These are phyloP conservation scores for Coregonus ussuriensis DNA, from an alignment of 2,797 vertebrate species.

Conservation along the genomic window DNA sequence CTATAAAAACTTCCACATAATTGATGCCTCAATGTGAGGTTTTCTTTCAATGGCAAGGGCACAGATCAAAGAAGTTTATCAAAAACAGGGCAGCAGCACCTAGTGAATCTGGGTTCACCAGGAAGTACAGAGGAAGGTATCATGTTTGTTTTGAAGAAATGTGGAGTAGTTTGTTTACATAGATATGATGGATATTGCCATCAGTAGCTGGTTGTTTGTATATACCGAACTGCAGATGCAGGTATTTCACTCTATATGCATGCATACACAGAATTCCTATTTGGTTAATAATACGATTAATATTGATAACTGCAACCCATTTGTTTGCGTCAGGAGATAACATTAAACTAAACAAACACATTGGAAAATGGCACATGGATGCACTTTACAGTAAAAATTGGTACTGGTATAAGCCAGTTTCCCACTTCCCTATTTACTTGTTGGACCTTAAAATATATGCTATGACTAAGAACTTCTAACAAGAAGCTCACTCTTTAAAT, in stretches of 20 bases:
- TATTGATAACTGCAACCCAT: background rate
- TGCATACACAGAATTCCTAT: background rate
- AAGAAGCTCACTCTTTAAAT: constrained; percentile 37
- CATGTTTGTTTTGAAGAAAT: constrained; percentile 65
- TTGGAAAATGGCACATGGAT: background rate
- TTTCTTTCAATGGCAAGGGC: constrained; percentile 55
- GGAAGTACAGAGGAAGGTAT: constrained; percentile 45
- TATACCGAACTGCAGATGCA: constrained; percentile 22
- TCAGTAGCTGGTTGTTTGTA: constrained; percentile 47
- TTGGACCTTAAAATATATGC: background rate
- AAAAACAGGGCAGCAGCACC: constrained; percentile 56
- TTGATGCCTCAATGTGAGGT: constrained; percentile 71
- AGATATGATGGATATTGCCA: constrained; percentile 52
- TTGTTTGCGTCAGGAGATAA: background rate
- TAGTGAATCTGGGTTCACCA: constrained; percentile 47
- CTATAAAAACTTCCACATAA: constrained; percentile 73
- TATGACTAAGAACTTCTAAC: constrained; percentile 24
- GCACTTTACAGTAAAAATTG: background rate
- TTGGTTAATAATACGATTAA: background rate
- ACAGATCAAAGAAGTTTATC: constrained; percentile 67
- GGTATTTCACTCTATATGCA: background rate
- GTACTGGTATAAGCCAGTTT: constrained; percentile 1
- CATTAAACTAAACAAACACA: background rate
- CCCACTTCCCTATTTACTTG: background rate
- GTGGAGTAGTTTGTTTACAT: constrained; percentile 63